phyloP scores from a whole-genome alignment of 2,797 vertebrate genomes.

The Crocidura indochinensis region DNA sequence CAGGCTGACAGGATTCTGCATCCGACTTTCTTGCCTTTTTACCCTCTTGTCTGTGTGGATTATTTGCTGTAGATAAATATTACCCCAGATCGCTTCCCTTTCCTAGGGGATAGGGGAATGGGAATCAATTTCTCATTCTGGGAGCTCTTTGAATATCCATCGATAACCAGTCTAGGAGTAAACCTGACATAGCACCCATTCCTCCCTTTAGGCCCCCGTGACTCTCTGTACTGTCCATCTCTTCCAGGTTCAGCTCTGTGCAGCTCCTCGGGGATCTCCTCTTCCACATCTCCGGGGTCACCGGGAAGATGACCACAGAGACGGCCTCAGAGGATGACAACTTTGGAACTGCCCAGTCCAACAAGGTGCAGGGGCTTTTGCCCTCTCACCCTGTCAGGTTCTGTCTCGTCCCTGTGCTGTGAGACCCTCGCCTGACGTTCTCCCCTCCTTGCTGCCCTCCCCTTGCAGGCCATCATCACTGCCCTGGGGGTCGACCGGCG shows the following conservation, averaged over 20 bases:
- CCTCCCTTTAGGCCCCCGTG: too few species aligned
- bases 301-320: constrained; percentile 99
- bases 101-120: too few species aligned
- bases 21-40: too few species aligned
- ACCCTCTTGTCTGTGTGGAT: too few species aligned
- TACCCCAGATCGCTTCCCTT: too few species aligned
- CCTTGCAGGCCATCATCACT: constrained; percentile 95
- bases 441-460: not conserved
- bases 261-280: constrained; percentile 98
- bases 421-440: not conserved
- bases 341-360: constrained; percentile 98
- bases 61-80: too few species aligned
- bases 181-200: too few species aligned
- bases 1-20: too few species aligned
- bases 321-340: constrained; percentile 99
- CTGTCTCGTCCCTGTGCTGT: rapidly evolving
- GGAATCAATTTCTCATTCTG: too few species aligned
- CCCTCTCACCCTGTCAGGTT: not conserved
- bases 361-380: constrained; percentile 91
- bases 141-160: too few species aligned
- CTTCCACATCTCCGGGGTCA: constrained; percentile 99
- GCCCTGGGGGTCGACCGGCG: constrained; percentile 96
- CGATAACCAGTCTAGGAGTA: too few species aligned
- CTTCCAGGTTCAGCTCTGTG: constrained; percentile 97
- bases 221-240: too few species aligned